Conservation (phyloP, 1,140 invertebrate genomes). For the Caenorhabditis briggsae region DNA sequence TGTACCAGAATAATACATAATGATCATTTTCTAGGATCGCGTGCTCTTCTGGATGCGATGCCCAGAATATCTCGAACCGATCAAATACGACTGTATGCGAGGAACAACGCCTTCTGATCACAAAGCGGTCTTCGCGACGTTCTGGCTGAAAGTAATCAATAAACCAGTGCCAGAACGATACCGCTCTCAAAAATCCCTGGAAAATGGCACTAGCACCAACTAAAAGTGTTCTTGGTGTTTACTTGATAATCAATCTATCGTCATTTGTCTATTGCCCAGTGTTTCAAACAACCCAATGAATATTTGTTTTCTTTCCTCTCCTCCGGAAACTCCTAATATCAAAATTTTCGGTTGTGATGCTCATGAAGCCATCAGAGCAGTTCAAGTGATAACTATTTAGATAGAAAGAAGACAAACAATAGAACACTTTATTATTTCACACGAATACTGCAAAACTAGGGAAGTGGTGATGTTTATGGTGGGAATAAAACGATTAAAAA, state of each 20-base stretch:
- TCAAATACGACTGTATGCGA: constrained; percentile 31
- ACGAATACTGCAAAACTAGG: constrained; percentile 20
- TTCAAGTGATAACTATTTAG: too few relatives aligned
- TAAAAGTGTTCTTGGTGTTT: not conserved
- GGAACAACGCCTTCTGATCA: constrained; percentile 55
- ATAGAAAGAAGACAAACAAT: constrained; percentile 4
- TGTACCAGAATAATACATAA: not conserved
- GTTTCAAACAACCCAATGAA: too few relatives aligned
- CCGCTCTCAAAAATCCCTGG: not conserved
- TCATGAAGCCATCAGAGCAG: not conserved
- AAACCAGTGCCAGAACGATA: constrained; percentile 45
- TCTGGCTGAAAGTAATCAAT: constrained; percentile 52
- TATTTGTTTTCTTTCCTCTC: too few relatives aligned
- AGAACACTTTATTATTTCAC: constrained; percentile 41
- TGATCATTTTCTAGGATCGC: constrained; percentile 41
- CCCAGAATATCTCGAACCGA: not conserved
- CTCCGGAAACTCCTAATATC: too few relatives aligned
- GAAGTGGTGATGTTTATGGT: not conserved
- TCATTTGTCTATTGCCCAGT: not conserved
- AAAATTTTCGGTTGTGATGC: too few relatives aligned
- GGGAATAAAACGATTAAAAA: constrained; percentile 3
- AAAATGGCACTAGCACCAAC: constrained; percentile 3
- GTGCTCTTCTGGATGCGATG: constrained; percentile 19
- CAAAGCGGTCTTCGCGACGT: constrained; percentile 46
- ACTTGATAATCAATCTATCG: not conserved